These are phyloP conservation scores for Leptatherina wallacei DNA, from an alignment of 2,797 vertebrate genomes.

Conservation along the genomic window DNA sequence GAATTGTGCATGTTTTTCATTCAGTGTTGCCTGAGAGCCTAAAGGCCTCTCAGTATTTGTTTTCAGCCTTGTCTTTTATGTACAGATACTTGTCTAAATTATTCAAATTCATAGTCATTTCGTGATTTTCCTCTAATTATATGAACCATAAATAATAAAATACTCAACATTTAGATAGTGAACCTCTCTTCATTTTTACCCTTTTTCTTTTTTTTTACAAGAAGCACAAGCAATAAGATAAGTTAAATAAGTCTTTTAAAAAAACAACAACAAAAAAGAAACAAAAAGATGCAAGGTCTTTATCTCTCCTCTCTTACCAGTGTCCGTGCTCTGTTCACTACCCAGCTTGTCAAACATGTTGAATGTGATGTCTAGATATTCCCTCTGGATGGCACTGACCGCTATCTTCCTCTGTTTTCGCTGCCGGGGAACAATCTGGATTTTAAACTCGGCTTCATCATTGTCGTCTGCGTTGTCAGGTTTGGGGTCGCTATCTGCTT, in stretches of 20 bases:
- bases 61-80: background rate
- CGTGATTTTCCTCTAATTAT: background rate
- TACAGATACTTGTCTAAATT: background rate
- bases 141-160: background rate
- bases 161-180: background rate
- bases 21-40: background rate
- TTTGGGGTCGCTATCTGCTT: conserved; percentile 88
- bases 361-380: conserved; percentile 97
- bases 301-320: conserved; percentile 82
- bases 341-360: conserved; percentile 94
- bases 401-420: conserved; percentile 98
- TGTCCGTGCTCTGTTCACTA: conserved; percentile 87
- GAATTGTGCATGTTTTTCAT: background rate
- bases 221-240: background rate
- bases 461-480: conserved; percentile 75
- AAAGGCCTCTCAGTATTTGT: background rate
- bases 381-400: conserved; percentile 97
- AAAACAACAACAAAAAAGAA: background rate
- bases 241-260: background rate
- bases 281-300: background rate
- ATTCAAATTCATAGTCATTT: background rate
- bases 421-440: conserved; percentile 97
- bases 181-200: background rate
- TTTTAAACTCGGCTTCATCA: conserved; percentile 96
- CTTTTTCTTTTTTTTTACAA: background rate